Base-by-base conservation (phyloP, 2,797 vertebrate species). In the Cyprinella venusta region DNA sequence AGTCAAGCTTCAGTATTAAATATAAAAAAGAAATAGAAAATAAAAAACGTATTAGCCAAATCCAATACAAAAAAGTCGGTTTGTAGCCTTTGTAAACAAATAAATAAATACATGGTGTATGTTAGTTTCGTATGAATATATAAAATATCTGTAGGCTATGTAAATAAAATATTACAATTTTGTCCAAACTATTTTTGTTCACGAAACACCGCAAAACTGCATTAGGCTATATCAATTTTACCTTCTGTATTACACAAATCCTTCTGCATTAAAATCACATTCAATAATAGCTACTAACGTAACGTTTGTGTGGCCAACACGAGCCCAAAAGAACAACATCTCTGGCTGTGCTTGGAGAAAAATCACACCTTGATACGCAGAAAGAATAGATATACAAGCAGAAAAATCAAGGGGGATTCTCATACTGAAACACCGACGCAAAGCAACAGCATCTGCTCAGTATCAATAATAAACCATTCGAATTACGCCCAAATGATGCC, bases 291-390 rank as follows among this genome's bases (percentile, higher is more conserved):
- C n/a, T n/a, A 67, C 65, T 9, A 86, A 76, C 76, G 75, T 72
- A 54, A 68, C n/a, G n/a, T n/a, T 63, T 80, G 21, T 81, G 67
- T 72, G 76, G 52, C 59, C 5, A 80, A 83, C 80, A 50, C 77
- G 30, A 69, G 74, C 76, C 15, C 56, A 54, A 48, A 76, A 82
- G 48, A 86, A 76, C 79, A 79, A 76, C 50, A 81, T 76, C 56
- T 56, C 69, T 45, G 10, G 61, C 12, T 76, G 79, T 76, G 84
- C 54, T 81, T 76, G 76, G 45, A 80, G 65, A 70, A 76, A 79
- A 90, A 91, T 30, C 90, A 91, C 92, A 93, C 91, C 92, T 94
- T 90, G 88, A 79, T 83, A 92, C 91, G 92, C 92, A 93, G 91
- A 90, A 93, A 90, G 91, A 80, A 79, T 42, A 42, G 9, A 42